Evolutionary conservation across 53 echinoderm and acorn worm species (phyloP).

Genomic region (Stichopus horrens): DNA sequence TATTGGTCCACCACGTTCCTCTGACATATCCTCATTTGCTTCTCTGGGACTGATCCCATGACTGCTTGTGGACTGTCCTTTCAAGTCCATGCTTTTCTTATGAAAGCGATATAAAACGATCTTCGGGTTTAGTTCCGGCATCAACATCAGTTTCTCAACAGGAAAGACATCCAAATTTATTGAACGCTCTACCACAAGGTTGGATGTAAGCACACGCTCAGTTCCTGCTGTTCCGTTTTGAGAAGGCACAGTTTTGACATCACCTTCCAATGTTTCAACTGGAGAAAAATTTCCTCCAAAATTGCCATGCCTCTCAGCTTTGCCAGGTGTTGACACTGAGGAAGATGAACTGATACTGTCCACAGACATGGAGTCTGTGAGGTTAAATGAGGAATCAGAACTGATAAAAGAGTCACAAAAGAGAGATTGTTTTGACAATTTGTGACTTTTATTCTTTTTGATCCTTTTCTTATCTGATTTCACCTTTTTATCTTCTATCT

Average conservation of each 20-base stretch:
- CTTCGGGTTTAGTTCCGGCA: slow-evolving; percentile 15
- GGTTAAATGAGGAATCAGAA: not conserved
- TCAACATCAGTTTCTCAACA: not conserved
- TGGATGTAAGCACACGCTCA: not conserved
- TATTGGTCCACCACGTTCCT: not conserved
- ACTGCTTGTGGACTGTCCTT: not conserved
- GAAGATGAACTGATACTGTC: not conserved
- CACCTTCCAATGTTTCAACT: not conserved
- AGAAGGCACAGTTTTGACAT: not conserved
- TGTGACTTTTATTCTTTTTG: not conserved
- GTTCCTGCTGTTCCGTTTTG: not conserved
- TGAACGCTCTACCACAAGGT: not conserved
- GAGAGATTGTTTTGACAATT: not conserved
- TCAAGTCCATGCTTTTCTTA: not conserved
- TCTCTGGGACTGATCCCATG: not conserved
- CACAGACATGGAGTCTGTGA: not conserved
- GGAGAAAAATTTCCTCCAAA: not conserved
- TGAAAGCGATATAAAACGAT: slow-evolving; percentile 18
- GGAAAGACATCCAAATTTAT: slow-evolving; percentile 32
- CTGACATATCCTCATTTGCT: not conserved
- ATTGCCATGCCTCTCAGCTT: not conserved
- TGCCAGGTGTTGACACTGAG: not conserved
- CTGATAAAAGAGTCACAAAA: not conserved
- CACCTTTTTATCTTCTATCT: not conserved
- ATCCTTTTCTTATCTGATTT: not conserved